Percentiles rank a stretch among this genome's conserved stretches.
Conservation (phyloP, 2,797 vertebrate genomes). For the Enteromius viviparus region DNA sequence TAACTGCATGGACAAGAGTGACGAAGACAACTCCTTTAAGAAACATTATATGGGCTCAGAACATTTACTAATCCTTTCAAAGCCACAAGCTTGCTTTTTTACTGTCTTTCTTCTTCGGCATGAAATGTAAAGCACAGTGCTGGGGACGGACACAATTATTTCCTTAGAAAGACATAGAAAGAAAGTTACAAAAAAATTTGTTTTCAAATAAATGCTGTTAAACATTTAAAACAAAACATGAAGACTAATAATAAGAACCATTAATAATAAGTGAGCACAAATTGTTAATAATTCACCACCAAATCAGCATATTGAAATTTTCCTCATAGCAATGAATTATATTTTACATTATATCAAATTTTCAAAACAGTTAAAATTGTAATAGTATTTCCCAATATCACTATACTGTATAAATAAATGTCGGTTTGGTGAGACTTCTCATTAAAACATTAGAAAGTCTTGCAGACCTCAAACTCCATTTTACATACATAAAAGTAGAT, state of each 20-base stretch:
- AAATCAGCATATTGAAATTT: background rate
- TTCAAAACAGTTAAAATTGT: background rate
- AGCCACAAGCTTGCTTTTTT: slow-evolving; percentile 1
- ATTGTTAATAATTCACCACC: background rate
- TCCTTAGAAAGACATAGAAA: background rate
- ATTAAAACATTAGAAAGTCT: background rate
- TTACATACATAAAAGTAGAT: background rate
- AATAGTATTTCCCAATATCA: background rate
- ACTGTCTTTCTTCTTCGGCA: background rate
- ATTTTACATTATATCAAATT: background rate
- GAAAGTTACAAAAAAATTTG: background rate
- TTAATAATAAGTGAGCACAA: background rate
- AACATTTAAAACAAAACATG: background rate
- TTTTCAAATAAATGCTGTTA: background rate
- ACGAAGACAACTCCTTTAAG: background rate
- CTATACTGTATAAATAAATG: background rate
- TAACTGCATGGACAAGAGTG: background rate
- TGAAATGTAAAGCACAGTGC: slow-evolving; percentile 2
- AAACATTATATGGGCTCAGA: background rate
- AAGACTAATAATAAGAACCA: background rate
- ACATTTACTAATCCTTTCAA: slow-evolving; percentile 15
- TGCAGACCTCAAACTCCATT: background rate
- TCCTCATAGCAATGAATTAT: background rate
- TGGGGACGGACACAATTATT: background rate
- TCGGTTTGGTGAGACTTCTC: background rate